These are phyloP conservation scores for Tragopan temminckii DNA, from an alignment of 2,797 vertebrate genomes.

Conservation along the genomic window DNA sequence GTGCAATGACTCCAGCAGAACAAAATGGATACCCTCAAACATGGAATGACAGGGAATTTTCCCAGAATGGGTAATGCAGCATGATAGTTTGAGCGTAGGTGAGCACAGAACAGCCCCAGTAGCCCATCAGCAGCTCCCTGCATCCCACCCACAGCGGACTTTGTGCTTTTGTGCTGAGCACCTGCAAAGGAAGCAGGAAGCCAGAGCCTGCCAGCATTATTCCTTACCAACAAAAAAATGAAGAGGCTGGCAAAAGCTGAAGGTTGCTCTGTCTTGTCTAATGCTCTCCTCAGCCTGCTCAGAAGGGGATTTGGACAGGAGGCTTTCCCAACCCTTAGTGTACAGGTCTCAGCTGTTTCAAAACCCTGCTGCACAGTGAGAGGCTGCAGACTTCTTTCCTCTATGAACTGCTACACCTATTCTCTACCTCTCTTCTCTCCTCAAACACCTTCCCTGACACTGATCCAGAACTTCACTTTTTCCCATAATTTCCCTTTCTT, in stretches of 20 bases:
- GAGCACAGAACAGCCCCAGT: background rate
- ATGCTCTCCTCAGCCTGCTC: background rate
- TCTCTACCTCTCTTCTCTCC: background rate
- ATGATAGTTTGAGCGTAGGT: background rate
- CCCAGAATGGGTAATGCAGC: background rate
- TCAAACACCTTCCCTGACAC: background rate
- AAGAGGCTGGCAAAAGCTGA: background rate
- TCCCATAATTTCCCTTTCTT: background rate
- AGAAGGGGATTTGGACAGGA: background rate
- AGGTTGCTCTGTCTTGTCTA: background rate
- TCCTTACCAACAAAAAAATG: background rate
- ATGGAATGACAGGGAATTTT: background rate
- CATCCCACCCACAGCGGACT: background rate
- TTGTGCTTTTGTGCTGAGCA: background rate
- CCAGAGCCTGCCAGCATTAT: conserved; percentile 22
- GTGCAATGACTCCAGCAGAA: background rate
- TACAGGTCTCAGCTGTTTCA: background rate
- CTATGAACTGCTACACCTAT: background rate
- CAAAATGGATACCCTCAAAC: background rate
- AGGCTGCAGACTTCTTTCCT: background rate
- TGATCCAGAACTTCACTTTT: background rate
- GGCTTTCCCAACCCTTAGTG: background rate
- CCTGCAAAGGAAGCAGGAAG: conserved; percentile 48
- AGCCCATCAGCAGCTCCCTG: background rate
- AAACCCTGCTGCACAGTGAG: background rate